These are phyloP conservation scores for Nematostella vectensis DNA, from an alignment of 92 coral and sea anemone species.

Conservation along the genomic window DNA sequence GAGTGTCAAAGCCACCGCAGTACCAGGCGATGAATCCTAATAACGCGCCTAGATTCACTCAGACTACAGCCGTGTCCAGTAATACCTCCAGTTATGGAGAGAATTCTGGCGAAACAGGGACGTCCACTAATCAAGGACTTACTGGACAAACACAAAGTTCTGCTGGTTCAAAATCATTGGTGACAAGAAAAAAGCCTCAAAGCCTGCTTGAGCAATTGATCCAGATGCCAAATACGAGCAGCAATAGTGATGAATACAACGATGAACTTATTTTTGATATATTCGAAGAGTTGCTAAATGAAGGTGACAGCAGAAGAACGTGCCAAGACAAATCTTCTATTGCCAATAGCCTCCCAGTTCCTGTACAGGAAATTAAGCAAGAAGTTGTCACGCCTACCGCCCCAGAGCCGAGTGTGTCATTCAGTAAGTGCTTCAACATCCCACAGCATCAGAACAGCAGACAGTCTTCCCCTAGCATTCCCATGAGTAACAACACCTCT, in stretches of 20 bases:
- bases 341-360: background rate
- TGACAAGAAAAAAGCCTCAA: conserved; percentile 19
- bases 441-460: background rate
- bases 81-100: no score
- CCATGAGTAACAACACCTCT: background rate
- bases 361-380: conserved; percentile 34
- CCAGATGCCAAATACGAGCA: conserved; percentile 14
- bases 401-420: conserved; percentile 27
- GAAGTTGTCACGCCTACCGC: conserved; percentile 57
- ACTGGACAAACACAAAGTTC: no score
- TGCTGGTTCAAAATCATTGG: no score
- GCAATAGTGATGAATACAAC: conserved; percentile 6
- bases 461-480: no score
- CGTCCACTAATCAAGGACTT: background rate
- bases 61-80: no score
- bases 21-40: no score
- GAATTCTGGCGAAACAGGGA: background rate
- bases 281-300: conserved; percentile 16
- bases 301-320: background rate
- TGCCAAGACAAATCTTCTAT: background rate
- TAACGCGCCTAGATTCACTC: no score
- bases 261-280: conserved; percentile 30
- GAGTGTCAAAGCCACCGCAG: no score
- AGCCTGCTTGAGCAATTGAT: conserved; percentile 20
- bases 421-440: conserved; percentile 19